These are phyloP conservation scores for Agrilus biguttatus DNA, from an alignment of 2,888 invertebrate genomes.

Conservation along the genomic window DNA sequence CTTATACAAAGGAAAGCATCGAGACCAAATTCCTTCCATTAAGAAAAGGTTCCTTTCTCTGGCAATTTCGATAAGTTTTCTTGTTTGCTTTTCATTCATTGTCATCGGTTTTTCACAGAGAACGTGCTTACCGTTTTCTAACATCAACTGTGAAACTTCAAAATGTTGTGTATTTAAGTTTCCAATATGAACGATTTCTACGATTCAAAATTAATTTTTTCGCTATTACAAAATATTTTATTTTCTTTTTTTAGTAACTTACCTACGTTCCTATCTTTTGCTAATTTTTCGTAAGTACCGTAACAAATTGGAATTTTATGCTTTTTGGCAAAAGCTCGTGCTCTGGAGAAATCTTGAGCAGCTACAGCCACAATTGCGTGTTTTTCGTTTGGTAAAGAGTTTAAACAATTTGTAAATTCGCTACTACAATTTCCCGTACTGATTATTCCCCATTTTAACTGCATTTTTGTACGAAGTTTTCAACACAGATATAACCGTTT, in stretches of 20 bases:
- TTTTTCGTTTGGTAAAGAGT: slow-evolving; percentile 47
- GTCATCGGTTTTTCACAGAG: slow-evolving; percentile 84
- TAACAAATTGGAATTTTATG: slow-evolving; percentile 58
- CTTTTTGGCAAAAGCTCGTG: slow-evolving; percentile 58
- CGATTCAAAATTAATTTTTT: slow-evolving; percentile 12
- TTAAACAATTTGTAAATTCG: slow-evolving; percentile 60
- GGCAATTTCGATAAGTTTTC: slow-evolving; percentile 53
- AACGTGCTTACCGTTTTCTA: slow-evolving; percentile 70
- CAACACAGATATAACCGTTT: neutral
- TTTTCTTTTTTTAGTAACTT: slow-evolving; percentile 13
- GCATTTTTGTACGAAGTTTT: slow-evolving; percentile 24
- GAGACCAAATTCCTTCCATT: slow-evolving; percentile 82
- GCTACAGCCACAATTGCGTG: slow-evolving; percentile 64
- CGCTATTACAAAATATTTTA: neutral
- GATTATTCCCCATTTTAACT: slow-evolving; percentile 69
- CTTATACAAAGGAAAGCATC: slow-evolving; percentile 65
- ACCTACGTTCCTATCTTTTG: slow-evolving; percentile 63
- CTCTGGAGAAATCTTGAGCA: slow-evolving; percentile 57
- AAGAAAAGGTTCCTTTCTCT: slow-evolving; percentile 56
- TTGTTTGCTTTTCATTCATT: slow-evolving; percentile 59
- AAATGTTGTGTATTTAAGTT: slow-evolving; percentile 61
- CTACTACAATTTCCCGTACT: slow-evolving; percentile 74
- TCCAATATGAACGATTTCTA: slow-evolving; percentile 79
- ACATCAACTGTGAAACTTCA: slow-evolving; percentile 51
- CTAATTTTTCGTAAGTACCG: slow-evolving; percentile 60